A percentile compares a stretch with the other conserved stretches of the same genome.
Conservation (phyloP, 2,888 invertebrate genomes). For the Leptinotarsa peninsularis region DNA sequence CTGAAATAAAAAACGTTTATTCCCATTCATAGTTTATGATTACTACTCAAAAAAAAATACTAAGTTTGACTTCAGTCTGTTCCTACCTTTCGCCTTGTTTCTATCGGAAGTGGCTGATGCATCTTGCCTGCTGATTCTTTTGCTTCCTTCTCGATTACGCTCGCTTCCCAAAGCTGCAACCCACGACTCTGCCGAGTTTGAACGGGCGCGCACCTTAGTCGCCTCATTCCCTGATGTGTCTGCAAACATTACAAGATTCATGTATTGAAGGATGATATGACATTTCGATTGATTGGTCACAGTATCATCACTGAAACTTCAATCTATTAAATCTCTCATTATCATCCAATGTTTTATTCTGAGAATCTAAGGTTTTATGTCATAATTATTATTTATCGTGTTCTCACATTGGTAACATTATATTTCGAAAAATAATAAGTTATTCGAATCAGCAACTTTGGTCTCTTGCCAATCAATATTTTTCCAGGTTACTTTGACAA, state of each 20-base stretch:
- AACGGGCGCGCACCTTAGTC: slow-evolving; percentile 66
- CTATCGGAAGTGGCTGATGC: slow-evolving; percentile 42
- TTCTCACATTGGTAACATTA: too few relatives aligned
- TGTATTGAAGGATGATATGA: background rate
- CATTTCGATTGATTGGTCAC: too few relatives aligned
- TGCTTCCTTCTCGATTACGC: slow-evolving; percentile 41
- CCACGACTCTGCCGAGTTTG: slow-evolving; percentile 71
- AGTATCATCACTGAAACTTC: too few relatives aligned
- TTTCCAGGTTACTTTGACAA: too few relatives aligned
- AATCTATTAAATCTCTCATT: background rate
- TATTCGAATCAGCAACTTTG: too few relatives aligned
- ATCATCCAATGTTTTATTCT: background rate
- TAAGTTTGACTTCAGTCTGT: background rate
- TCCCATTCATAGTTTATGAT: too few relatives aligned
- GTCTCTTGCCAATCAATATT: too few relatives aligned
- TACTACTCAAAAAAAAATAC: background rate
- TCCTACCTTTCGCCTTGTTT: slow-evolving; percentile 46
- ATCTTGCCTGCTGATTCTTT: slow-evolving; percentile 48
- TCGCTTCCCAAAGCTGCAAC: slow-evolving; percentile 49
- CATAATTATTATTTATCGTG: too few relatives aligned
- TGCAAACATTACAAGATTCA: slow-evolving; percentile 42
- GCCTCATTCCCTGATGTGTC: slow-evolving; percentile 59
- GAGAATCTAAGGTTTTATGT: background rate
- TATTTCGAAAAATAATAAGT: too few relatives aligned
- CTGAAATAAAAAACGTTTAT: too few relatives aligned